Evolutionary conservation across 2,797 vertebrate genomes (phyloP).

Genomic region (Urosaurus nigricauda): DNA sequence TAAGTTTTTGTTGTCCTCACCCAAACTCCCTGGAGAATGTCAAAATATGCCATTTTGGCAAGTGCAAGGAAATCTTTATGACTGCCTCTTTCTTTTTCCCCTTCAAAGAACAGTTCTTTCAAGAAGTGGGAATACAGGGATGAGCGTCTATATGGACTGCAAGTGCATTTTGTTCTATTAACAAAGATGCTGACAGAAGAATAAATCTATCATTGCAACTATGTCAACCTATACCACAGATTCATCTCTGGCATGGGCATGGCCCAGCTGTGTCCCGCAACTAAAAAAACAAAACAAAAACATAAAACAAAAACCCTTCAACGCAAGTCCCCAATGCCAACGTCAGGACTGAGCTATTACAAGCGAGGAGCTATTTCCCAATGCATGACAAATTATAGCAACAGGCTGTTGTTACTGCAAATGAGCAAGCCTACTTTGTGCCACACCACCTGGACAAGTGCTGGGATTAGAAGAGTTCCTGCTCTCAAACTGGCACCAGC

Average conservation of each 20-base stretch:
- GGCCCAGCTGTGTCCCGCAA: constrained; percentile 69
- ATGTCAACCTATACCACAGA: constrained; percentile 68
- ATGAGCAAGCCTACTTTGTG: constrained; percentile 62
- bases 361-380: constrained; percentile 39
- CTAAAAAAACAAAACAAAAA: background rate
- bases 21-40: constrained; percentile 12
- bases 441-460: constrained; percentile 68
- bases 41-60: constrained; percentile 41
- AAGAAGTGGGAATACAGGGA: background rate
- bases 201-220: constrained; percentile 70
- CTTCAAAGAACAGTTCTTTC: constrained; percentile 37
- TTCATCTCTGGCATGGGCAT: constrained; percentile 50
- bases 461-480: constrained; percentile 59
- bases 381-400: constrained; percentile 40
- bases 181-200: constrained; percentile 49
- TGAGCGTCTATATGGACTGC: background rate
- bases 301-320: background rate
- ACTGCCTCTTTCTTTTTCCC: background rate
- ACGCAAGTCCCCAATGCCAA: constrained; percentile 50
- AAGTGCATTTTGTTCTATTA: constrained; percentile 44
- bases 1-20: background rate
- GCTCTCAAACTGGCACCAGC: constrained; percentile 61
- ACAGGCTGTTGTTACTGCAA: constrained; percentile 64
- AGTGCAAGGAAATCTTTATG: constrained; percentile 46
- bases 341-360: constrained; percentile 59